Percentiles rank a stretch among this genome's conserved stretches.
These are phyloP conservation scores for Geopemphigus sp. DNA, from an alignment of 1,140 invertebrate genomes.

Conservation along the genomic window DNA sequence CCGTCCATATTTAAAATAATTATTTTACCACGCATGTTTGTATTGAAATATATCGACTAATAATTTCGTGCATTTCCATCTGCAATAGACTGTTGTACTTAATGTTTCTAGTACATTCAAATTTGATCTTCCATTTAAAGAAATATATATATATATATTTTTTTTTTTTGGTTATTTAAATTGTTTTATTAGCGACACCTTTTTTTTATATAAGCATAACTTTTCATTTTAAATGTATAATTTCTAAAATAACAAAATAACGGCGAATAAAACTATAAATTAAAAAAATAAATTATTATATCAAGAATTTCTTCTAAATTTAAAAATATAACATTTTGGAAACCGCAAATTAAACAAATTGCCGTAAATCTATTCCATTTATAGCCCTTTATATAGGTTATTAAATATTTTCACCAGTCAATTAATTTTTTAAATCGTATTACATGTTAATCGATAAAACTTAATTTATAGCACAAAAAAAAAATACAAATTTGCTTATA, in stretches of 20 bases:
- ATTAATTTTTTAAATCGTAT: neutral
- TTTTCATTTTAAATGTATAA: neutral
- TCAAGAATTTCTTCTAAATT: too few species aligned
- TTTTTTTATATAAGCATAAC: neutral
- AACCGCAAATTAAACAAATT: too few species aligned
- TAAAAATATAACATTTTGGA: too few species aligned
- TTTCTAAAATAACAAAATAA: neutral
- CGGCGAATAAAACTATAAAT: neutral
- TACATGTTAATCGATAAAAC: slow-evolving; percentile 1
- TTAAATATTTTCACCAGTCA: neutral
- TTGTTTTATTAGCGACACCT: neutral
- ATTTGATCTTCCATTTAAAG: neutral
- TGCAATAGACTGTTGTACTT: neutral
- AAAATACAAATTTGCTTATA: too few species aligned
- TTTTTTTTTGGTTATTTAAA: neutral
- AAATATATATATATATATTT: neutral
- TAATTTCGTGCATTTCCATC: neutral
- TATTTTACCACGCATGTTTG: neutral
- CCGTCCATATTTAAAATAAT: slow-evolving; percentile 33
- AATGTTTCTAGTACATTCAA: neutral
- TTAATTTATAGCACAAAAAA: slow-evolving; percentile 16
- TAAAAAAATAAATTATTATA: neutral
- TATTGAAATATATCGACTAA: neutral
- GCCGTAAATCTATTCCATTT: too few species aligned
- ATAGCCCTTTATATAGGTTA: neutral